Base-by-base conservation (phyloP, 2,797 vertebrate genomes). In the Myioborus miniatus region DNA sequence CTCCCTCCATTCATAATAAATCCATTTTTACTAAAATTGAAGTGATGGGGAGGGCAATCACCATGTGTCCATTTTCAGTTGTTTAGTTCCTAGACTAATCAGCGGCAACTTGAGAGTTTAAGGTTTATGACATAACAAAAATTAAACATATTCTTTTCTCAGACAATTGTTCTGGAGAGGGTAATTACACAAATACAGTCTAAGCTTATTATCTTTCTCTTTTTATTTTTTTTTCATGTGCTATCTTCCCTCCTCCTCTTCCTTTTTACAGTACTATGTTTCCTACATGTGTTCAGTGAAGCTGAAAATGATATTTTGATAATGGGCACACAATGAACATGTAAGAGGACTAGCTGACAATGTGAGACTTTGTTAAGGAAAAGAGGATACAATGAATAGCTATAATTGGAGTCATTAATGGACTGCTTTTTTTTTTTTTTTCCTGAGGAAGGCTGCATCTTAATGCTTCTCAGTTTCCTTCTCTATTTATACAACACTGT, bases 281-380 rank as follows among this genome's bases (percentile, higher is more conserved):
- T 98, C 97, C 97, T 98, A 97, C 97, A 98, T 70, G 93, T 97
- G 97, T 97, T 97, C 98, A 98, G 96, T 91, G 97, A 97, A 98
- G 97, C 97, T 87, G 96, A 98, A 98, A 98, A 98, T 98, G 96
- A 97, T 98, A 98, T 98, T 98, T 98, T 97, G 97, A 97, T 98
- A 98, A 98, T 97, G 97, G 97, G 96, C 96, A 95, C 71, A 96
- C 97, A 97, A 95, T 91, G 97, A 98, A 97, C 71, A 11, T 97
- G 98, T 97, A 98, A 97, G 94, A 96, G 96, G 96, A 79, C 96
- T 93, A 87, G 89, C 87, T 97, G 97, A 98, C 97, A 98, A 97
- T 96, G 95, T 97, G 95, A 98, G 97, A 97, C 95, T 98, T 98
- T 97, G 96, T 98, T 97, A 97, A 97, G 97, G 95, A 97, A 96